A percentile compares a stretch with the other conserved stretches of the same genome.
Evolutionary conservation across 2,797 vertebrate genomes (phyloP).

Genomic region (Alexandromys oeconomus): DNA sequence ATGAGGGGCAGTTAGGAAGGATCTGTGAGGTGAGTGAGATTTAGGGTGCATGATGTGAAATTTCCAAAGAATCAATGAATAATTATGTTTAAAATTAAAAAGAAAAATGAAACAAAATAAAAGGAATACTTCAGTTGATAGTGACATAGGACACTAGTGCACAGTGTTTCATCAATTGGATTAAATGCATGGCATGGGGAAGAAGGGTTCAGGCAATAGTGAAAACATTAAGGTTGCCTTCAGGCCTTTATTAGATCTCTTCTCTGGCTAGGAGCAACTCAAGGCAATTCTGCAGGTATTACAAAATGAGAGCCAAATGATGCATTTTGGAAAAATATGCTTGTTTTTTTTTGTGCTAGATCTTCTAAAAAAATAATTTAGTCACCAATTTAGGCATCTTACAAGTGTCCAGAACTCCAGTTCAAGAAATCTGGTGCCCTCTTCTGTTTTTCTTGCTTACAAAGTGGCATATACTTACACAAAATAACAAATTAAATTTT

Average conservation of each 20-base stretch:
- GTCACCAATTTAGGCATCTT: neutral
- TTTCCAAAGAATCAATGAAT: neutral
- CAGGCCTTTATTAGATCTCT: neutral
- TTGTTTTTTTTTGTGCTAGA: neutral
- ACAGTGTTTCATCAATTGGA: fast-evolving
- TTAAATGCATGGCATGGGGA: neutral
- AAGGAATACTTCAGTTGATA: neutral
- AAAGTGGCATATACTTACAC: neutral
- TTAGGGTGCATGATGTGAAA: neutral
- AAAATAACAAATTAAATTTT: neutral
- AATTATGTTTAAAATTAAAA: neutral
- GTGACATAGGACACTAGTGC: fast-evolving
- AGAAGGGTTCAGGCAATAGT: neutral
- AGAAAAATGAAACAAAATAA: neutral
- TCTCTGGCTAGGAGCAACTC: neutral
- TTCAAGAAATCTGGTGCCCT: neutral
- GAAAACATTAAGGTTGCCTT: neutral
- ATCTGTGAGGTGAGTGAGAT: neutral
- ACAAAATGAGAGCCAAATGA: neutral
- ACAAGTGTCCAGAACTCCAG: neutral
- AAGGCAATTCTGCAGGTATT: neutral
- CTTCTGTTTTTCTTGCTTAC: neutral
- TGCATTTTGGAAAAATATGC: neutral
- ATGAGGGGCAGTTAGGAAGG: neutral
- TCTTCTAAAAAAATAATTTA: neutral